Conservation (phyloP, 2,797 vertebrate species). For the Cossypha heuglini region DNA sequence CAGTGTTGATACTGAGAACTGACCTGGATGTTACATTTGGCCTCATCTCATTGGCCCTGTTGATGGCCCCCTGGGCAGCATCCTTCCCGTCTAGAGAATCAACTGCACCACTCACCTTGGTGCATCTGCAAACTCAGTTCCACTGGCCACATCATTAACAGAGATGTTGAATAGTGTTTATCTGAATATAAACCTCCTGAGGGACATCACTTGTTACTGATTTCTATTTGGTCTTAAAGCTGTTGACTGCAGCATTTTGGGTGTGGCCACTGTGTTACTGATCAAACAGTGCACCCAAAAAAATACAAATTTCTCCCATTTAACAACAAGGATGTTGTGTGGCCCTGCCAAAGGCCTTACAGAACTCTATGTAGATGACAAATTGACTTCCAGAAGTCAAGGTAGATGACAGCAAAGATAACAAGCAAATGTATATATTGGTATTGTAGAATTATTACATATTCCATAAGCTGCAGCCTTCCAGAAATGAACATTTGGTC, state of each 20-base stretch:
- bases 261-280: neutral
- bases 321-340: neutral
- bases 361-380: neutral
- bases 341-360: neutral
- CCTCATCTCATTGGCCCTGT: neutral
- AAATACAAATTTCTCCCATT: neutral
- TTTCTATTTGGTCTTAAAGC: neutral
- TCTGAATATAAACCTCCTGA: neutral
- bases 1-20: neutral
- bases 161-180: neutral
- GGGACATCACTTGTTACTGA: neutral
- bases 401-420: neutral
- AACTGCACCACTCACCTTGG: fast-evolving
- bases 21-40: too few species aligned
- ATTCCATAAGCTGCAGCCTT: neutral
- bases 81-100: too few species aligned
- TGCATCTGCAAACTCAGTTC: neutral
- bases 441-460: neutral
- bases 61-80: neutral
- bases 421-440: neutral
- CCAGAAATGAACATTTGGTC: neutral
- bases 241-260: neutral
- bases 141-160: neutral
- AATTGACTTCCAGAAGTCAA: neutral
- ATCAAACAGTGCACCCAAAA: neutral